phyloP scores from a whole-genome alignment of 2,113 vertebrate species.

The Brachyhypopomus gauderio region DNA sequence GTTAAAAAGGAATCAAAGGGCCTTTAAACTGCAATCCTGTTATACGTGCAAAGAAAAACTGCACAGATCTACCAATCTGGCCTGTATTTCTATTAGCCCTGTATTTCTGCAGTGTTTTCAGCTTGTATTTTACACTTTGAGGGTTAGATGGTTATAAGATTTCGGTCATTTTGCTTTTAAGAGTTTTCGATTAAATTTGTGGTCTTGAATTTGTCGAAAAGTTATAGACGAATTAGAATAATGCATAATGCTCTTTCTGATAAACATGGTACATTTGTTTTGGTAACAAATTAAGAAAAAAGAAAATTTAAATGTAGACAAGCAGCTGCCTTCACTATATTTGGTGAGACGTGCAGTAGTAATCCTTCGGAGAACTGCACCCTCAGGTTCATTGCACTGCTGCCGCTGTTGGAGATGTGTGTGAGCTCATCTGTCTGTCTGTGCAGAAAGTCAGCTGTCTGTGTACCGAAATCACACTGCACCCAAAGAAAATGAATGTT shows the following conservation, averaged over 20 bases:
- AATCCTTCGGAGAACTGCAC: neutral
- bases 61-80: no score
- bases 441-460: neutral
- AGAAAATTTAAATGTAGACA: neutral
- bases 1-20: neutral
- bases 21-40: slow-evolving; percentile 1
- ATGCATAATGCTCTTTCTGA: neutral
- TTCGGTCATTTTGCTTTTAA: no score
- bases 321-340: neutral
- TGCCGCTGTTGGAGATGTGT: neutral
- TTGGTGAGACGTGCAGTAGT: neutral
- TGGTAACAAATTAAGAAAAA: no score
- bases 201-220: no score
- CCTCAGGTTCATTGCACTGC: neutral
- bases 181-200: no score
- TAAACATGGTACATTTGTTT: neutral
- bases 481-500: neutral
- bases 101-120: neutral
- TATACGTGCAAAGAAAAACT: neutral
- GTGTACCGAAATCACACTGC: neutral
- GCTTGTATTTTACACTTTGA: no score
- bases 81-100: neutral
- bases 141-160: no score
- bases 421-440: neutral
- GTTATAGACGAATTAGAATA: neutral